Evolutionary conservation across 1,140 invertebrate genomes (phyloP).

Genomic region (Phenacoccus solenopsis): DNA sequence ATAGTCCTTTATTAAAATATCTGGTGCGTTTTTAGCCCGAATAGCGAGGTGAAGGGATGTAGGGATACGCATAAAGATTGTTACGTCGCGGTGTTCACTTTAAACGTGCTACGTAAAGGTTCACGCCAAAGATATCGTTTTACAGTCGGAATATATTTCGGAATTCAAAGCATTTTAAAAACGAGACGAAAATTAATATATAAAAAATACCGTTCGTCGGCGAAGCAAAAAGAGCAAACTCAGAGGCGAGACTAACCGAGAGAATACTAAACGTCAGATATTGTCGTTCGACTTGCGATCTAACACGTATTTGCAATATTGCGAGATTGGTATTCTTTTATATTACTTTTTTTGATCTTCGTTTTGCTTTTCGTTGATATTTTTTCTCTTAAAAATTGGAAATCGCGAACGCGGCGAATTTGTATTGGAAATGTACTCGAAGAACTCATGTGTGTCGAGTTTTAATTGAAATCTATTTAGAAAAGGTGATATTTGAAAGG

Average conservation of each 20-base stretch:
- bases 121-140: neutral
- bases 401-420: no score
- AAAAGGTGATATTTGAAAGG: no score
- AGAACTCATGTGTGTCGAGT: no score
- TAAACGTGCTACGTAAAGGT: no score
- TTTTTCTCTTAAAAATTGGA: no score
- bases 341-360: neutral
- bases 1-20: neutral
- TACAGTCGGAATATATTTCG: neutral
- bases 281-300: neutral
- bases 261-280: neutral
- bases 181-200: neutral
- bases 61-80: neutral
- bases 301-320: neutral
- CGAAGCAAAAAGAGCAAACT: neutral
- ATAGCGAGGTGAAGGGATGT: neutral
- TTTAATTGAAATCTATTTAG: no score
- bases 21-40: neutral
- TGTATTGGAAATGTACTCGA: no score
- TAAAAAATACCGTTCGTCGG: neutral
- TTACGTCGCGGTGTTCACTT: no score
- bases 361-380: no score
- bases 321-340: neutral
- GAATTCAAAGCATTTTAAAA: neutral
- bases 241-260: neutral